Evolutionary conservation across 1,140 invertebrate species (phyloP).

Genomic region (Phortica variegata): DNA sequence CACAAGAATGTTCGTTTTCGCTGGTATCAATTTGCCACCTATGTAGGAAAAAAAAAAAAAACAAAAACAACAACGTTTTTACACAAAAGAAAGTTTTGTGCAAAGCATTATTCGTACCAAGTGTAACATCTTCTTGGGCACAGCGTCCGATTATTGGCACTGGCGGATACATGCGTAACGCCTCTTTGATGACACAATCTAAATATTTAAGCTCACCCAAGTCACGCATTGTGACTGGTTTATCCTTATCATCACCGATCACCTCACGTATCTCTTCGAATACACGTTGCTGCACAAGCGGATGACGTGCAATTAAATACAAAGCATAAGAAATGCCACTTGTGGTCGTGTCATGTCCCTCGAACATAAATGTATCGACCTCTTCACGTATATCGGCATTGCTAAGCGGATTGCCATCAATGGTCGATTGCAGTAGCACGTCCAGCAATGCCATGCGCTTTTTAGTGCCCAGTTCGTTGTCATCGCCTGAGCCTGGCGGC

Average conservation of each 20-base stretch:
- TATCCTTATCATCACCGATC: slow-evolving; percentile 56
- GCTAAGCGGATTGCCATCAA: slow-evolving; percentile 62
- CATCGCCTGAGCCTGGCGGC: neutral
- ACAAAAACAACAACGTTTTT: neutral
- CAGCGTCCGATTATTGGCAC: slow-evolving; percentile 67
- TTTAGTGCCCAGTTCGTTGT: slow-evolving; percentile 57
- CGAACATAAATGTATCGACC: slow-evolving; percentile 80
- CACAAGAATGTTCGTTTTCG: slow-evolving; percentile 48
- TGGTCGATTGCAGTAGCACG: slow-evolving; percentile 67
- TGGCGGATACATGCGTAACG: slow-evolving; percentile 66
- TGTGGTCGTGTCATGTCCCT: slow-evolving; percentile 74
- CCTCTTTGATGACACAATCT: slow-evolving; percentile 68
- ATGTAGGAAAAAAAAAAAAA: neutral
- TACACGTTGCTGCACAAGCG: slow-evolving; percentile 63
- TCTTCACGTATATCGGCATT: slow-evolving; percentile 71
- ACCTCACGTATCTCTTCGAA: slow-evolving; percentile 63
- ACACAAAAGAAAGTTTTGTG: neutral
- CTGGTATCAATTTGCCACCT: slow-evolving; percentile 55
- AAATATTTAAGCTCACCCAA: slow-evolving; percentile 45
- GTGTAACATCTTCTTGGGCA: slow-evolving; percentile 58
- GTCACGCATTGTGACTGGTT: slow-evolving; percentile 28
- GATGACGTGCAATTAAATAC: slow-evolving; percentile 61
- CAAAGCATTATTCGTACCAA: slow-evolving; percentile 28
- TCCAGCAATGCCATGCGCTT: slow-evolving; percentile 76
- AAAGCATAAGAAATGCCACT: slow-evolving; percentile 62